A percentile compares a stretch with the other conserved stretches of the same genome.
Evolutionary conservation across 2,797 vertebrate species (phyloP).

Genomic region (Morelia viridis): DNA sequence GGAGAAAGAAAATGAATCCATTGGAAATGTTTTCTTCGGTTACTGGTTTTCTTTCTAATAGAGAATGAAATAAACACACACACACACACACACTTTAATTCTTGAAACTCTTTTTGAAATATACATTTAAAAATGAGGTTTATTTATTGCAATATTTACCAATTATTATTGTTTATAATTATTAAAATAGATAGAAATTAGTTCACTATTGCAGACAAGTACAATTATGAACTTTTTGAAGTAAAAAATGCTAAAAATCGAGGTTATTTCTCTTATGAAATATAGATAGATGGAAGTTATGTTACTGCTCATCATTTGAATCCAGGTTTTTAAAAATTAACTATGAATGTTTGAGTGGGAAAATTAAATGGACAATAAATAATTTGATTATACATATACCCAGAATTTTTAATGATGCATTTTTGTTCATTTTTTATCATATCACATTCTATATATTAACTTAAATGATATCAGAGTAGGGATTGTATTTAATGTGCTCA

Average conservation of each 20-base stretch:
- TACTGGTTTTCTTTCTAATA: not conserved
- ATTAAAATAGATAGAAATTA: not conserved
- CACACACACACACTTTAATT: not conserved
- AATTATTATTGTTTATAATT: not conserved
- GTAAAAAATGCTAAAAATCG: not conserved
- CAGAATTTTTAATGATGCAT: not conserved
- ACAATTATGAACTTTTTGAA: too few species aligned
- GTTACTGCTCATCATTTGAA: not conserved
- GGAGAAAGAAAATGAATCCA: conserved; percentile 49
- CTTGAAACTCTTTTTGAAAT: not conserved
- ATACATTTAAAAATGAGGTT: conserved; percentile 13
- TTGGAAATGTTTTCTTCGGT: conserved; percentile 11
- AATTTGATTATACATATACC: not conserved
- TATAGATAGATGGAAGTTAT: not conserved
- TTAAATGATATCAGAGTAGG: conserved; percentile 19
- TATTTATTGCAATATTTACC: not conserved
- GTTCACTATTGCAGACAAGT: not conserved
- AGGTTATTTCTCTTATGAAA: not conserved
- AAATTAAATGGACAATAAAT: not conserved
- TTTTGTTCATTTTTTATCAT: not conserved
- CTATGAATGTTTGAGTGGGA: not conserved
- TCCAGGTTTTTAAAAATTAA: conserved; percentile 14
- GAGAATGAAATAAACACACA: not conserved
- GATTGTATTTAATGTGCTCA: conserved; percentile 38
- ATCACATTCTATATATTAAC: conserved; percentile 30